These are phyloP conservation scores for Mya arenaria DNA, from an alignment of 1,140 invertebrate species.

Conservation along the genomic window DNA sequence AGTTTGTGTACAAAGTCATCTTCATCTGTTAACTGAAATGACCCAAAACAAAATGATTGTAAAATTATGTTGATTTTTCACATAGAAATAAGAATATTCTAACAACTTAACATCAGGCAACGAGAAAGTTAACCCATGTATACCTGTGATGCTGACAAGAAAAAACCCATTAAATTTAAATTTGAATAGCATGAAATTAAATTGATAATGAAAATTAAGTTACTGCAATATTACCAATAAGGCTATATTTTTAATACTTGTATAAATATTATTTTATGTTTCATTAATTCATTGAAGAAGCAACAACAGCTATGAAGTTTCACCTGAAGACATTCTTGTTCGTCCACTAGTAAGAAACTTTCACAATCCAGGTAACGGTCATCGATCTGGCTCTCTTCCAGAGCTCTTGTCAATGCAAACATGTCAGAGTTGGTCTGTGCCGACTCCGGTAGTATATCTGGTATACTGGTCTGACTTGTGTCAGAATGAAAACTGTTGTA, in stretches of 20 bases:
- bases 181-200: too few species aligned
- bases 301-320: too few species aligned
- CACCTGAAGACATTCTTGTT: constrained; percentile 79
- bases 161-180: too few species aligned
- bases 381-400: constrained; percentile 61
- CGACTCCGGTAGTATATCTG: constrained; percentile 58
- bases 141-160: neutral
- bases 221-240: too few species aligned
- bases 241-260: too few species aligned
- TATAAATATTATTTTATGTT: too few species aligned
- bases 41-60: constrained; percentile 31
- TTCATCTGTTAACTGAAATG: constrained; percentile 73
- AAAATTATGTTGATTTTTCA: too few species aligned
- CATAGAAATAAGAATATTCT: too few species aligned
- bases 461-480: constrained; percentile 67
- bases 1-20: constrained; percentile 79
- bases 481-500: constrained; percentile 67
- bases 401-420: constrained; percentile 49
- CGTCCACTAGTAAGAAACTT: constrained; percentile 80
- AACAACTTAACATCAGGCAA: neutral
- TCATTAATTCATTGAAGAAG: too few species aligned
- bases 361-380: constrained; percentile 59
- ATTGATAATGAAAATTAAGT: too few species aligned
- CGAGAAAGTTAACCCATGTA: neutral
- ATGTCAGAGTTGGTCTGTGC: constrained; percentile 41